Conservation (phyloP, 2,113 vertebrate genomes). For the Gulo gulo region DNA sequence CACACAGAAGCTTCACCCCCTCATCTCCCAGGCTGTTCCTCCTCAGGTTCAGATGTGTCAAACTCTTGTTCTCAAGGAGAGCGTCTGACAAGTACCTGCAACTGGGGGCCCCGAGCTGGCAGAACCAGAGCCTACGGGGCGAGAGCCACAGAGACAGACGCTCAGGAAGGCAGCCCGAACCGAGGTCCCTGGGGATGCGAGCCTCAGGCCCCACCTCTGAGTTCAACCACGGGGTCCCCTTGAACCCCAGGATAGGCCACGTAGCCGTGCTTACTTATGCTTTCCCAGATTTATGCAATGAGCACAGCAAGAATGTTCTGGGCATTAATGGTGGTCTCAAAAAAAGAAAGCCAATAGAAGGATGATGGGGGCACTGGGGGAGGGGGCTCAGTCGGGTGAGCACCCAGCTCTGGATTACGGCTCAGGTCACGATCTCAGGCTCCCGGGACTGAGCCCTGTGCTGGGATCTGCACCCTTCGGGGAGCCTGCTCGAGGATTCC, state of each 20-base stretch:
- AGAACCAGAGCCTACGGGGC: not conserved
- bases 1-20: not conserved
- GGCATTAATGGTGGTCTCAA: not conserved
- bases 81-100: not conserved
- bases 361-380: not conserved
- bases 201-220: not conserved
- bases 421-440: not conserved
- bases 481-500: not conserved
- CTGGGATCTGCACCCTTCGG: too few relatives aligned
- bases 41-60: not conserved
- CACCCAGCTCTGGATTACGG: not conserved
- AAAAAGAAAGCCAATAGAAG: not conserved
- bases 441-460: not conserved
- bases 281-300: not conserved
- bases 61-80: not conserved
- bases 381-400: not conserved
- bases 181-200: fast-evolving
- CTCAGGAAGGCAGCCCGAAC: not conserved
- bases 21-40: not conserved
- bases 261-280: fast-evolving
- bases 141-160: fast-evolving
- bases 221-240: fast-evolving
- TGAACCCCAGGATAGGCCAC: fast-evolving
- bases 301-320: fast-evolving
- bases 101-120: not conserved